Evolutionary conservation across 2,888 invertebrate species (phyloP), one percentile per base, ranked within the genome.

Genomic region (Andricus quercusramuli): DNA sequence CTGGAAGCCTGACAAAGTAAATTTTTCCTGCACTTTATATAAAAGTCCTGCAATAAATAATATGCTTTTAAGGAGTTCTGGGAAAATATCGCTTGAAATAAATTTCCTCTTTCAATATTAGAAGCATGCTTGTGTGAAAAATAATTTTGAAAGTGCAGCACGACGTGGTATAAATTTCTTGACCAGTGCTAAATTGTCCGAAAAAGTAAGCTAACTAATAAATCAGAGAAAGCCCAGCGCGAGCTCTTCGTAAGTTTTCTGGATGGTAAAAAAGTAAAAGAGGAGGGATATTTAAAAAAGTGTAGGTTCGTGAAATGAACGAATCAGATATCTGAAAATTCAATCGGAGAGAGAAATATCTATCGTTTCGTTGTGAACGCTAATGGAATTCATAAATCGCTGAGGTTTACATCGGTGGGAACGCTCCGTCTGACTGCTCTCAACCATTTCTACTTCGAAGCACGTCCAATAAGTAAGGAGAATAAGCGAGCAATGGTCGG

Each of bases 341-440:
- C 74, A 74, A 74, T 74, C 74, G 56, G 22, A 74, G 29, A 29
- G 32, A n/a, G 56, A 56, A 74, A 74, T 74, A 74, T 74, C 56
- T 74, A 74, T 74, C 11, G 56, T 74, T n/a, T 41, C 51, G 51
- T 32, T 74, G 56, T 32, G 74, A 74, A n/a, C 29, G 74, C 74
- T 74, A 74, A 74, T 74, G 74, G 74, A 56, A 74, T 74, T 74
- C 74, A 74, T 74, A 74, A 74, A 74, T 74, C 74, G 74, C 74
- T 56, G 74, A 56, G 56, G 74, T 56, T 56, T 56, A 74, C 74
- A 56, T 56, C 32, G 47, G 20, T 74, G 74, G 74, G 74, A 74
- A 51, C 56, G 20, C 13, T 32, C 56, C 37, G 74, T 56, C 74
- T 56, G 56, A 74, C 74, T 74, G 32, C 56, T 32, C 29, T 74